Evolutionary conservation across 2,888 invertebrate genomes (phyloP), one percentile per base, ranked within the genome.

Genomic region (Hedychridium roseum): DNA sequence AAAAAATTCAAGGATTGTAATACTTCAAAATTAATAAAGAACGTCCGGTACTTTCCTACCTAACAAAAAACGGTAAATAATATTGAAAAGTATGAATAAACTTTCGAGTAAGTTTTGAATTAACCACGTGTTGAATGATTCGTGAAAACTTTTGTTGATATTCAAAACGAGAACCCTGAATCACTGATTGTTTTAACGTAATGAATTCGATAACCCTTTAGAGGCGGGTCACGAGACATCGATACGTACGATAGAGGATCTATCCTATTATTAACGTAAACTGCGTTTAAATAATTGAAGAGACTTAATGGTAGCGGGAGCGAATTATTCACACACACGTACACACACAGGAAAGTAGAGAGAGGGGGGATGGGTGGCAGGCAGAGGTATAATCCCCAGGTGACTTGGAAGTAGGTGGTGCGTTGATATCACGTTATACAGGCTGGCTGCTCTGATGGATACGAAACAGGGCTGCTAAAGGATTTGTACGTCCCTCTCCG

Each of bases 231-330:
- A 35, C 30, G 32, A 37, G 45, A 40, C 53, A 68, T 66, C 57
- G 56, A 57, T 56, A 60, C 47, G 43, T 41, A 36, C 53, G 48
- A 54, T 46, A 54, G 53, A 54, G 54, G 56, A 62, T 64, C 58
- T 59, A 54, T 63, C 69, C 65, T 71, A 71, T 75, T 74, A 73
- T 73, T 73, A 75, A 73, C 65, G 73, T 72, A 73, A 75, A 75
- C 72, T 73, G 65, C 59, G 53, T 66, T 52, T 75, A 64, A 75
- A 75, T 75, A 72, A 71, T 75, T 74, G 59, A 75, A 60, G 60
- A 48, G 68, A 71, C 73, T 75, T 75, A 75, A 75, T 75, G 74
- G 72, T 66, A 67, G 70, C 63, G 71, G 70, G 73, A 70, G 66
- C 58, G 50, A 60, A 52, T n/a, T n/a, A n/a, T n/a, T n/a, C n/a